phyloP scores from a whole-genome alignment of 1,140 invertebrate genomes.

The Drosophila neocordata region DNA sequence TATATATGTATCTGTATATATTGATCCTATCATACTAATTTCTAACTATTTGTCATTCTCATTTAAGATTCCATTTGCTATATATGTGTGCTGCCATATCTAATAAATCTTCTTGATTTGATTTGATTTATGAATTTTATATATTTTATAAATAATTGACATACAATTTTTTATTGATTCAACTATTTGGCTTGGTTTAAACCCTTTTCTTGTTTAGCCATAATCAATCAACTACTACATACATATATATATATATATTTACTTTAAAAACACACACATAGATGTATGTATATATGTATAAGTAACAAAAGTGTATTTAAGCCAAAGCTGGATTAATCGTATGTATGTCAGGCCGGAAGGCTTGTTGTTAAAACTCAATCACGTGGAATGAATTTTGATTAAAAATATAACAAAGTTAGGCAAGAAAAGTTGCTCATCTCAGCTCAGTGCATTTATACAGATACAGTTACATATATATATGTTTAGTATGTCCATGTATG shows the following conservation, averaged over 20 bases:
- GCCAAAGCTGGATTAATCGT: neutral
- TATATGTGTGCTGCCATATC: too few relatives aligned
- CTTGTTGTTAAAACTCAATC: constrained; percentile 69
- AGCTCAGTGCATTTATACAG: constrained; percentile 34
- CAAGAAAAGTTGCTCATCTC: constrained; percentile 35
- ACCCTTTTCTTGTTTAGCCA: neutral
- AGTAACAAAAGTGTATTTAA: neutral
- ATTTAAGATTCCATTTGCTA: too few relatives aligned
- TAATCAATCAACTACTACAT: neutral
- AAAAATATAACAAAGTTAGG: constrained; percentile 76
- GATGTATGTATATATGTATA: neutral
- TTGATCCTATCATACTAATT: too few relatives aligned
- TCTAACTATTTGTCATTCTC: too few relatives aligned
- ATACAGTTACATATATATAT: neutral
- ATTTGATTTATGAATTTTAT: too few relatives aligned
- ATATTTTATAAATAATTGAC: too few relatives aligned
- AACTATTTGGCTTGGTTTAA: neutral
- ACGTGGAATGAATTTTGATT: constrained; percentile 77
- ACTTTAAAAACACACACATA: neutral
- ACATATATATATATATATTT: neutral
- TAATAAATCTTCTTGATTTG: too few relatives aligned
- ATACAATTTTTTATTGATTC: too few relatives aligned
- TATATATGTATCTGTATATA: too few relatives aligned
- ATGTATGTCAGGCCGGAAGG: neutral
- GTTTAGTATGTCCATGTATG: neutral